Conservation (phyloP, 2,888 invertebrate species). For the Limnephilus marmoratus region DNA sequence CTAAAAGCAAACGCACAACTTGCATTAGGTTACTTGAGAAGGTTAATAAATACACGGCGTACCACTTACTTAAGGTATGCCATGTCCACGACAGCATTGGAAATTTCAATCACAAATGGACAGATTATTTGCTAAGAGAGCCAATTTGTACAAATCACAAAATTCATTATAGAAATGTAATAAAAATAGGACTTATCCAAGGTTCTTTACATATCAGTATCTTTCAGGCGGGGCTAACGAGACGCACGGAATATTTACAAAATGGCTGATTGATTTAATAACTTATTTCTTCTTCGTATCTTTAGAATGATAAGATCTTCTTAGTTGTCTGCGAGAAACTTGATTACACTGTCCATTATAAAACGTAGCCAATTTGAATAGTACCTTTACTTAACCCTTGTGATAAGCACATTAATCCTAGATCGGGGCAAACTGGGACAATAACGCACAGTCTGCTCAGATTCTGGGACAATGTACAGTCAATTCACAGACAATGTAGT, state of each 20-base stretch:
- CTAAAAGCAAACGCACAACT: not conserved
- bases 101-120: conserved; percentile 51
- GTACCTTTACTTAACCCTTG: not conserved
- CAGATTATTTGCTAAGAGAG: conserved; percentile 63
- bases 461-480: not conserved
- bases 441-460: not conserved
- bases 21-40: not conserved
- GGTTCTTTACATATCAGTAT: conserved; percentile 18
- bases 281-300: not conserved
- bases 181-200: conserved; percentile 19
- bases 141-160: conserved; percentile 50
- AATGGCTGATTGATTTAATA: conserved; percentile 9
- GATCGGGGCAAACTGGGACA: not conserved
- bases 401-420: not conserved
- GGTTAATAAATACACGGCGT: conserved; percentile 4
- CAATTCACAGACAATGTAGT: conserved; percentile 2
- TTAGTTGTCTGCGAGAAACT: not conserved
- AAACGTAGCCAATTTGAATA: not conserved
- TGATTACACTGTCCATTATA: not conserved
- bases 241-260: conserved; percentile 30
- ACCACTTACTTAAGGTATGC: conserved; percentile 14
- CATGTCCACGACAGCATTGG: not conserved
- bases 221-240: not conserved
- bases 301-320: not conserved
- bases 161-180: conserved; percentile 27